Evolutionary conservation across 2,113 vertebrate genomes (phyloP).

Genomic region (Cairina moschata): DNA sequence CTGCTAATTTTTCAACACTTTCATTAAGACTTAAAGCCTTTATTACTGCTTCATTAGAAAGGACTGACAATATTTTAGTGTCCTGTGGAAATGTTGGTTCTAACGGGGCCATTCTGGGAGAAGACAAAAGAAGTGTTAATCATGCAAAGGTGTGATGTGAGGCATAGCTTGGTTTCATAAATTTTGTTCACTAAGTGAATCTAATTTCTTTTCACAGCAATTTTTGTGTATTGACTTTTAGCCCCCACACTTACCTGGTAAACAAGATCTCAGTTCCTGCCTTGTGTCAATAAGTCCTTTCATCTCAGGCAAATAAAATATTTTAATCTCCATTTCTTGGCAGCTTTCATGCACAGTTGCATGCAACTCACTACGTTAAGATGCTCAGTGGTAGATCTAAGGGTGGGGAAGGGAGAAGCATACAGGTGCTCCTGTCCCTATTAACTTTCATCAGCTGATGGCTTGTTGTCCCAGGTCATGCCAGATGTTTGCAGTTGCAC

Average conservation of each 20-base stretch:
- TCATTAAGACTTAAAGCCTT: not conserved
- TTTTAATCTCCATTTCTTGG: not conserved
- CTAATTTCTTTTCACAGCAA: not conserved
- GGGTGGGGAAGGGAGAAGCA: not conserved
- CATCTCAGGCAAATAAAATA: conserved; percentile 10
- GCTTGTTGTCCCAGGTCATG: not conserved
- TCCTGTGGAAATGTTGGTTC: not conserved
- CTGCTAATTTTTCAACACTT: not conserved
- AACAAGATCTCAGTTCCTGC: conserved; percentile 30
- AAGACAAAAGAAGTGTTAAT: not conserved
- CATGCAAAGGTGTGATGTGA: not conserved
- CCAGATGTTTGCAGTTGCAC: not conserved
- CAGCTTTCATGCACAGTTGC: not conserved
- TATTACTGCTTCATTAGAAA: not conserved
- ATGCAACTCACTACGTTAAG: not conserved
- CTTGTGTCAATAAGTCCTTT: conserved; percentile 7
- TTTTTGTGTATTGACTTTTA: not conserved
- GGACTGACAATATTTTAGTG: not conserved
- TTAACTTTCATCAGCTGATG: fast-evolving
- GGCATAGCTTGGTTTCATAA: not conserved
- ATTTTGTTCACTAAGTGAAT: not conserved
- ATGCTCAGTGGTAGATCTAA: not conserved
- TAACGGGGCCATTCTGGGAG: not conserved
- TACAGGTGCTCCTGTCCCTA: not conserved
- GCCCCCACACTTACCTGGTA: not conserved